Conservation (phyloP, 2,797 vertebrate genomes). For the Schizopygopsis pylzovi region DNA sequence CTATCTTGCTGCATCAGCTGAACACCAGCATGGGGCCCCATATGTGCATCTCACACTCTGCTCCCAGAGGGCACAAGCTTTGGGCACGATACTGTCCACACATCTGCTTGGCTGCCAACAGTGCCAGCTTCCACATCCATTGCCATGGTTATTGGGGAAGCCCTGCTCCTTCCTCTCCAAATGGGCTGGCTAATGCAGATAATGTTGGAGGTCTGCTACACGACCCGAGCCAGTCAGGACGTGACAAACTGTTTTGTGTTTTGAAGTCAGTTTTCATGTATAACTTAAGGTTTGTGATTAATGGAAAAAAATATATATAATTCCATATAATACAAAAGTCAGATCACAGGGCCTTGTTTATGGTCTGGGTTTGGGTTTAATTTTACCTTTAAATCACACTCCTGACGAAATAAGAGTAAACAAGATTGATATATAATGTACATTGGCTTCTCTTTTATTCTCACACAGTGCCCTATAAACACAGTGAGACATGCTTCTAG, state of each 20-base stretch:
- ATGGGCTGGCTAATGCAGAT: constrained; percentile 4
- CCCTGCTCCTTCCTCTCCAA: constrained; percentile 36
- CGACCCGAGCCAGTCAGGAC: not conserved
- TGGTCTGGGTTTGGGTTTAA: not conserved
- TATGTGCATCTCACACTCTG: constrained; percentile 77
- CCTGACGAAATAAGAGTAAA: not conserved
- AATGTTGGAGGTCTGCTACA: not conserved
- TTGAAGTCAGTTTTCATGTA: not conserved
- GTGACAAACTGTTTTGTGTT: not conserved
- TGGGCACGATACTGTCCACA: constrained; percentile 76
- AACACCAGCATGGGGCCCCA: constrained; percentile 71
- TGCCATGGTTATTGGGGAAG: constrained; percentile 64
- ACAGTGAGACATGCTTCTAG: not conserved
- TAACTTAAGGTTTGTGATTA: not conserved
- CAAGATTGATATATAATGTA: not conserved
- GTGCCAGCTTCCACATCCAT: constrained; percentile 63
- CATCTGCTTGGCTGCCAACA: constrained; percentile 71
- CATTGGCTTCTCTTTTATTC: not conserved
- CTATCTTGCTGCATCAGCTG: constrained; percentile 45
- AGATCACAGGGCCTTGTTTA: not conserved
- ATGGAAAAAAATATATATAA: not conserved
- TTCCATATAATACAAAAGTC: not conserved
- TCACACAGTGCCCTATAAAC: not conserved
- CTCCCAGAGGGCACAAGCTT: constrained; percentile 74
- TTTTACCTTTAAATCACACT: constrained; percentile 7